Base-by-base conservation (phyloP, 2,888 invertebrate species). In the Furcula furcula region DNA sequence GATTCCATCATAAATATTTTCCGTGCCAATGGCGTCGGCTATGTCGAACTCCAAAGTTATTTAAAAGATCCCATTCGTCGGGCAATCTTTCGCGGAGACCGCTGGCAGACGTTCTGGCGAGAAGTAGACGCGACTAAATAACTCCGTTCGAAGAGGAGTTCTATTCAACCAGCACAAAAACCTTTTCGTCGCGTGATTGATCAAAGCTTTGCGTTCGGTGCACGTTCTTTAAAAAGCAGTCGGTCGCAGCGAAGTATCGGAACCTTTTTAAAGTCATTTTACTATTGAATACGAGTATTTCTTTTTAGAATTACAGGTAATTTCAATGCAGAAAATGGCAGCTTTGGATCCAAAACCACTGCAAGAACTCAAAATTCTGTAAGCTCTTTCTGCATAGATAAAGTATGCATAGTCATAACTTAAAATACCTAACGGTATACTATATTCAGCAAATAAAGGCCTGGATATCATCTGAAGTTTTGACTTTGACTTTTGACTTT, bases 161-260 rank as follows among this genome's bases (percentile, higher is more conserved):
- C 76, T 65, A 79, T 85, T 83, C 76, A 83, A 51, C 66, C 54
- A 65, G 68, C 75, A 82, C 77, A 84, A 79, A 81, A 84, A 80
- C 77, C 76, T 81, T 81, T 80, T 62, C 70, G 59, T 72, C 73
- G 78, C 79, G 76, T 84, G 84, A 85, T 85, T 83, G 85, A 85
- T 86, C 86, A 86, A 86, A 85, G 83, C 72, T 67, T 64, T 65
- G 66, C 72, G 67, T 70, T 76, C 65, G 65, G 52, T 63, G 61
- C 62, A 62, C 60, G 55, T 70, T 66, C 65, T 73, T 76, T 65
- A 71, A 76, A 81, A 78, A 76, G 76, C 77, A 55, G 54, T 51
- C 51, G 52, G 47, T 56, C 53, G 45, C 53, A 58, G 47, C 53
- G 56, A 62, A 49, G 43, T 39, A 19, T 33, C 54, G 34, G 18